Evolutionary conservation across 1,140 invertebrate genomes (phyloP).

Genomic region (Aphaenogaster rudis): DNA sequence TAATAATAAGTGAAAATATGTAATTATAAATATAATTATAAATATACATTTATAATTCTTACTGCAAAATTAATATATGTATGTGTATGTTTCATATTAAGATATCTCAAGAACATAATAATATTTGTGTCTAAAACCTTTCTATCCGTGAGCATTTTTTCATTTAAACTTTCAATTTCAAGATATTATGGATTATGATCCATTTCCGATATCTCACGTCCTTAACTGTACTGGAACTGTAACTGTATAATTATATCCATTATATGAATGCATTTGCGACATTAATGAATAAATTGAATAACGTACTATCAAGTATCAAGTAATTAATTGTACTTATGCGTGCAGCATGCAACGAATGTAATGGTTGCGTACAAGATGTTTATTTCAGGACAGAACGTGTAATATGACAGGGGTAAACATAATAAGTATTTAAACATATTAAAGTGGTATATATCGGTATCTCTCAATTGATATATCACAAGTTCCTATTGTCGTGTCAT

Average conservation of each 20-base stretch:
- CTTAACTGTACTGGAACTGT: conserved; percentile 30
- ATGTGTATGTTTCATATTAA: neutral
- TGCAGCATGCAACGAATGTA: conserved; percentile 65
- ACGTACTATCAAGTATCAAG: conserved; percentile 25
- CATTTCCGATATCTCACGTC: neutral
- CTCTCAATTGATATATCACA: neutral
- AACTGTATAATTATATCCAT: conserved; percentile 10
- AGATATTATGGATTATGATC: neutral
- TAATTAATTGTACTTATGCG: conserved; percentile 56
- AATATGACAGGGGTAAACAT: neutral
- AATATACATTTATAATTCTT: neutral
- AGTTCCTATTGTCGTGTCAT: neutral
- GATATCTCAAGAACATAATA: neutral
- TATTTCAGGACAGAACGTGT: conserved; percentile 52
- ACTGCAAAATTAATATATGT: conserved; percentile 1
- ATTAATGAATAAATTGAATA: conserved; percentile 48
- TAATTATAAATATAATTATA: neutral
- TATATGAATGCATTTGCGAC: conserved; percentile 4
- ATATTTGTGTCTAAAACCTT: neutral
- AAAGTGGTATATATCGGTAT: neutral
- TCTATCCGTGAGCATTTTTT: neutral
- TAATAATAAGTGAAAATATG: conserved; percentile 4
- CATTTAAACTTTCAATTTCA: neutral
- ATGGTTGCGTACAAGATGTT: conserved; percentile 44
- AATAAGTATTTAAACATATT: conserved; percentile 10